A percentile compares a stretch with the other conserved stretches of the same genome.
phyloP scores from a whole-genome alignment of 2,888 invertebrate species.

The Volucella zonaria region DNA sequence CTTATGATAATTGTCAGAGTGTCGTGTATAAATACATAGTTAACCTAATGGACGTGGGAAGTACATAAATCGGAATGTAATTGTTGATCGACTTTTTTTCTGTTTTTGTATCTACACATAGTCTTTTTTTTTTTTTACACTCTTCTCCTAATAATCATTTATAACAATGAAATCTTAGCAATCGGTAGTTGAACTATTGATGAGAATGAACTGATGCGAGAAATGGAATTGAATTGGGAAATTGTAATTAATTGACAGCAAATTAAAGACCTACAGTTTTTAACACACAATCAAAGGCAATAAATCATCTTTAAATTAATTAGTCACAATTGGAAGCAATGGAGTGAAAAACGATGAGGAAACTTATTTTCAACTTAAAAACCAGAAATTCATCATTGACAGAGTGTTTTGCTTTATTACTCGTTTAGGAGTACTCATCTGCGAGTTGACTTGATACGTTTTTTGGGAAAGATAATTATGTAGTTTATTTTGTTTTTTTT shows the following conservation, averaged over 20 bases:
- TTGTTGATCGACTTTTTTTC: conserved; percentile 15
- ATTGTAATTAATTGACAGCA: conserved; percentile 37
- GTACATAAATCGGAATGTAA: conserved; percentile 31
- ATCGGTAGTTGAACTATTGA: conserved; percentile 27
- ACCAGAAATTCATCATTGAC: not conserved
- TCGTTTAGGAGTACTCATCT: conserved; percentile 4
- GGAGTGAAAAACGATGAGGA: not conserved
- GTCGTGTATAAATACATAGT: not conserved
- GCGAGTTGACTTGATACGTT: conserved; percentile 18
- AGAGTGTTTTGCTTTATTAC: conserved; percentile 11
- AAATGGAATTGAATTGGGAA: conserved; percentile 39
- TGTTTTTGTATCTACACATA: not conserved
- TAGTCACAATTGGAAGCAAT: conserved; percentile 7
- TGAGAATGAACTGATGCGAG: conserved; percentile 15
- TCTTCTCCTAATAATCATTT: not conserved
- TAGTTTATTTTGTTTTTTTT: no score
- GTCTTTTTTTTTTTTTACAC: not conserved
- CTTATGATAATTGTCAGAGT: conserved; percentile 27
- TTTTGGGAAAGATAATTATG: no score
- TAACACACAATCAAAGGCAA: conserved; percentile 6
- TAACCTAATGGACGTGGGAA: conserved; percentile 47
- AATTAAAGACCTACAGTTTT: conserved; percentile 12
- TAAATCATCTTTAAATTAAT: conserved; percentile 52
- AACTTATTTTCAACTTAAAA: conserved; percentile 2
- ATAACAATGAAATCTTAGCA: conserved; percentile 1